Evolutionary conservation across 2,113 vertebrate genomes (phyloP).

Genomic region (Carettochelys insculpta): DNA sequence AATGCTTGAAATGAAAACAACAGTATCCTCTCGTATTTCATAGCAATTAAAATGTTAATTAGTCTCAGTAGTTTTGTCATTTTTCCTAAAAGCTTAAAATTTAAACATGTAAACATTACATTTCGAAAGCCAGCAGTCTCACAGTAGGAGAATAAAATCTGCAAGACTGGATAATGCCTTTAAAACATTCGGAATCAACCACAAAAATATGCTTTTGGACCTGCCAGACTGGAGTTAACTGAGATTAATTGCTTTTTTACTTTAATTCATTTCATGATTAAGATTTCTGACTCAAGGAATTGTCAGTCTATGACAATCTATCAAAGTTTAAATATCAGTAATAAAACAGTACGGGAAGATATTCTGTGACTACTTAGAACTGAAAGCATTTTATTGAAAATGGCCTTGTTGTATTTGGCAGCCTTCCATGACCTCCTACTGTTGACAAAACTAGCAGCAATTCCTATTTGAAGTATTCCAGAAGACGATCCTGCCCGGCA

Average conservation of each 20-base stretch:
- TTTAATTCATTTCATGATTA: conserved; percentile 61
- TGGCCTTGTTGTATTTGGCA: conserved; percentile 78
- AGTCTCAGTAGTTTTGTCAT: not conserved
- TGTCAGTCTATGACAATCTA: conserved; percentile 63
- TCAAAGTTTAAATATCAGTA: conserved; percentile 72
- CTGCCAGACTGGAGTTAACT: conserved; percentile 54
- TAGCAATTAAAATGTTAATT: conserved; percentile 59
- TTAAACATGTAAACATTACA: conserved; percentile 37
- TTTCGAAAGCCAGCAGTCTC: conserved; percentile 56
- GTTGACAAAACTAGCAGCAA: conserved; percentile 78
- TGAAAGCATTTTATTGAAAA: conserved; percentile 73
- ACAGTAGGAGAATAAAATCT: conserved; percentile 53
- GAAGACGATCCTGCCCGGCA: conserved; percentile 69
- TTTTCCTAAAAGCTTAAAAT: conserved; percentile 50
- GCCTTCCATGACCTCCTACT: conserved; percentile 77
- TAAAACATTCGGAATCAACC: conserved; percentile 54
- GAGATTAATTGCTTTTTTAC: conserved; percentile 62
- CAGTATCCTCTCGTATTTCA: not conserved
- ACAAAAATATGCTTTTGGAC: conserved; percentile 39
- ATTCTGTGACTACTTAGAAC: conserved; percentile 61
- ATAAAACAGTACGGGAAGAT: conserved; percentile 65
- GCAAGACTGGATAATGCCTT: conserved; percentile 59
- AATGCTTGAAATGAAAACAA: conserved; percentile 31
- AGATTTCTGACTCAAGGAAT: conserved; percentile 67
- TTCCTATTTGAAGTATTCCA: conserved; percentile 74